These are phyloP conservation scores for Oryctolagus cuniculus DNA, from an alignment of 2,113 vertebrate species.

Conservation along the genomic window DNA sequence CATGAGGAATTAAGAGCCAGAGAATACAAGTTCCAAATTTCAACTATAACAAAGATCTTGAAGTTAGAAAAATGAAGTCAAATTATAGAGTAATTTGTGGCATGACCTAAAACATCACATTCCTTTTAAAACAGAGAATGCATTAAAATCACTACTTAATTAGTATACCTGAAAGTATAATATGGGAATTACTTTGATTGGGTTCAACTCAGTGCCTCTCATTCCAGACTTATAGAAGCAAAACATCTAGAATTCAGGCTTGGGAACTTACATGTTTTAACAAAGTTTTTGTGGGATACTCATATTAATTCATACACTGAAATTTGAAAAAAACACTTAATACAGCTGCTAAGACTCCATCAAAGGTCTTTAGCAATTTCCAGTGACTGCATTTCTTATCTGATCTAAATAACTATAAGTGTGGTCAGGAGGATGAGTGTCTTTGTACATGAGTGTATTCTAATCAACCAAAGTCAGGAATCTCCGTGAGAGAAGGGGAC, in stretches of 20 bases:
- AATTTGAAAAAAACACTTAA: neutral
- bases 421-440: neutral
- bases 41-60: neutral
- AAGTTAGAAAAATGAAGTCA: neutral
- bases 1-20: neutral
- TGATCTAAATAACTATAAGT: conserved; percentile 5
- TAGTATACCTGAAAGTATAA: neutral
- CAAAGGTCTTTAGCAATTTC: neutral
- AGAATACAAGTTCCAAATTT: neutral
- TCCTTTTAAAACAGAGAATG: conserved; percentile 26
- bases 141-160: neutral
- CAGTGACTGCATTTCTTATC: neutral
- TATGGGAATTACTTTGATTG: neutral
- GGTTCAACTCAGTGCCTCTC: neutral
- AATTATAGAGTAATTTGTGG: neutral
- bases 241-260: neutral
- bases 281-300: neutral
- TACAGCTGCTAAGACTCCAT: neutral
- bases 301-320: neutral
- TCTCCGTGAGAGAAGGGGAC: neutral
- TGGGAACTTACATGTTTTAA: neutral
- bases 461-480: neutral
- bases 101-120: neutral
- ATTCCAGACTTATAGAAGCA: neutral
- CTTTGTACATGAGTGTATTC: neutral